phyloP scores from a whole-genome alignment of 2,888 invertebrate genomes.

The Automeris io region DNA sequence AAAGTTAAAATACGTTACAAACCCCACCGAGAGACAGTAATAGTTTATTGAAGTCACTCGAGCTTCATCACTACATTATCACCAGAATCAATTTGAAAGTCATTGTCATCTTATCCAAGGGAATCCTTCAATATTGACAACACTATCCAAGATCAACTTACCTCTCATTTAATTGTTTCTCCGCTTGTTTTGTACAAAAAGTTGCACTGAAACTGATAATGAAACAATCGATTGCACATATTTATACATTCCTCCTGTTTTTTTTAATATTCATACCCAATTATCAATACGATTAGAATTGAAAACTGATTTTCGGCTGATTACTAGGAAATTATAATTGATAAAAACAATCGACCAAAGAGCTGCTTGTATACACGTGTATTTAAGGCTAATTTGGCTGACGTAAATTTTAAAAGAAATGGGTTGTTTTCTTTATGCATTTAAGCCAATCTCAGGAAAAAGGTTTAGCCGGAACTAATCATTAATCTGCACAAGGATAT shows the following conservation, averaged over 20 bases:
- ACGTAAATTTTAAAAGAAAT: not conserved
- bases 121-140: not conserved
- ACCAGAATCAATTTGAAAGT: not conserved
- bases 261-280: conserved; percentile 18
- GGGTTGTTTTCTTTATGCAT: not conserved
- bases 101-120: not conserved
- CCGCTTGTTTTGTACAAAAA: conserved; percentile 16
- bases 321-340: conserved; percentile 19
- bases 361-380: not conserved
- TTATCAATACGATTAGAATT: conserved; percentile 28
- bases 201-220: conserved; percentile 27
- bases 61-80: not conserved
- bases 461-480: too few species aligned
- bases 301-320: conserved; percentile 25
- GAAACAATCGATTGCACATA: conserved; percentile 22
- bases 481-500: too few species aligned
- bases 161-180: conserved; percentile 30
- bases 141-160: conserved; percentile 16
- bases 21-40: too few species aligned
- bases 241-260: conserved; percentile 28
- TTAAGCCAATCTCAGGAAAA: not conserved
- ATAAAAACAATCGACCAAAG: not conserved
- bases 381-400: not conserved
- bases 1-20: too few species aligned
- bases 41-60: not conserved